Evolutionary conservation across 2,113 vertebrate species (phyloP).

Genomic region (Hydrochoerus hydrochaeris): DNA sequence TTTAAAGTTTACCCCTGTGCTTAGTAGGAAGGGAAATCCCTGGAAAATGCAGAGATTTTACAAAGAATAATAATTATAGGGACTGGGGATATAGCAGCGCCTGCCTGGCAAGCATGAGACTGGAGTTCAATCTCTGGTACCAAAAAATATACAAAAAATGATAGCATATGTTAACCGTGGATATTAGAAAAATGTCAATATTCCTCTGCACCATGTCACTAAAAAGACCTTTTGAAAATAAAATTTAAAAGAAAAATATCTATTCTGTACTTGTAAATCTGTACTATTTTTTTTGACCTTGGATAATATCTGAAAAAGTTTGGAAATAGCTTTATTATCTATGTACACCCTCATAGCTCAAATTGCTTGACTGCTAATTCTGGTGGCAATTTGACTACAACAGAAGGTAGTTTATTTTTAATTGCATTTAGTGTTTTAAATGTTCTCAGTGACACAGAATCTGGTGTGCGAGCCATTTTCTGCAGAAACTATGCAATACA

Average conservation of each 20-base stretch:
- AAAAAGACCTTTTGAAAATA: constrained; percentile 34
- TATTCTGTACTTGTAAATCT: neutral
- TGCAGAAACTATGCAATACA: neutral
- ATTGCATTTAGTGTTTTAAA: constrained; percentile 65
- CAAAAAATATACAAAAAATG: neutral
- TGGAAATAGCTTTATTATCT: constrained; percentile 30
- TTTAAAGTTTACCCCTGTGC: neutral
- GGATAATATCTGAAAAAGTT: constrained; percentile 11
- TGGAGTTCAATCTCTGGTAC: no score
- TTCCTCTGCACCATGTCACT: neutral
- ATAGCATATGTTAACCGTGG: neutral
- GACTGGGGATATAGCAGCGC: no score
- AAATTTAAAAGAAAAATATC: constrained; percentile 39
- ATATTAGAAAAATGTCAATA: neutral
- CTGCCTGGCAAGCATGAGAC: no score
- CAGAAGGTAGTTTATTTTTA: constrained; percentile 71
- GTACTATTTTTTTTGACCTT: neutral
- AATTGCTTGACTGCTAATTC: constrained; percentile 49
- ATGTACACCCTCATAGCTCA: constrained; percentile 50
- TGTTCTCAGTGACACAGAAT: constrained; percentile 50
- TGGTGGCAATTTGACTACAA: constrained; percentile 49
- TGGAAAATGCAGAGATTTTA: neutral
- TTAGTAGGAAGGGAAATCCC: constrained; percentile 33
- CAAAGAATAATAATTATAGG: neutral
- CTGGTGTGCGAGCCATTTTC: neutral